These are phyloP conservation scores for Solea solea DNA, from an alignment of 2,113 vertebrate species.

Conservation along the genomic window DNA sequence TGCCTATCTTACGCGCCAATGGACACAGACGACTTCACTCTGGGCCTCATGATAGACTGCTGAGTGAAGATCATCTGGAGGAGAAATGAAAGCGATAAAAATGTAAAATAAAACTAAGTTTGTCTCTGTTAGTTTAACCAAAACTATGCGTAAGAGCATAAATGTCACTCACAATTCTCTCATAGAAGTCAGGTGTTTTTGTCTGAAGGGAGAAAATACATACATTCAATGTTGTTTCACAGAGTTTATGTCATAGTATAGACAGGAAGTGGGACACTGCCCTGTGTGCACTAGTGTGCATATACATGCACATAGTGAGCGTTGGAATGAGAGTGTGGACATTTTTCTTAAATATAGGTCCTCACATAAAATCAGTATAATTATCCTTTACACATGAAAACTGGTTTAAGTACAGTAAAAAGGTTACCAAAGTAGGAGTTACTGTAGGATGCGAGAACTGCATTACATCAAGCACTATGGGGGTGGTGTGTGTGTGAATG, in stretches of 20 bases:
- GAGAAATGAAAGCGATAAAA: conserved; percentile 4
- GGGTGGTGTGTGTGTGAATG: too few relatives aligned
- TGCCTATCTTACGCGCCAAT: conserved; percentile 88
- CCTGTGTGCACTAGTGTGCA: too few relatives aligned
- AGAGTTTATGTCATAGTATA: neutral
- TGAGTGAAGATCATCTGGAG: conserved; percentile 94
- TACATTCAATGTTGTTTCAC: neutral
- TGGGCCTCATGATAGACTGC: conserved; percentile 91
- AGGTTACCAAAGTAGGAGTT: too few relatives aligned
- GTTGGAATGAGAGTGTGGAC: too few relatives aligned
- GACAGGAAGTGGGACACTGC: neutral
- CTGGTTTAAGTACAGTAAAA: too few relatives aligned
- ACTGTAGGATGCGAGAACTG: too few relatives aligned
- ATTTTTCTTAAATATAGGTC: too few relatives aligned
- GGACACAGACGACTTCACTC: conserved; percentile 97
- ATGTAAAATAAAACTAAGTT: neutral
- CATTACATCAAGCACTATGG: too few relatives aligned
- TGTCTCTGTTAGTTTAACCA: neutral
- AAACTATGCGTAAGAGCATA: neutral
- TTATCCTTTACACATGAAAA: too few relatives aligned
- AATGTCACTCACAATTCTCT: conserved; percentile 87
- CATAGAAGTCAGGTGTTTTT: conserved; percentile 86
- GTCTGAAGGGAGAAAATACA: conserved; percentile 81
- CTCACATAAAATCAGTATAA: too few relatives aligned
- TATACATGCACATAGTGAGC: too few relatives aligned